Evolutionary conservation across 1,140 invertebrate genomes (phyloP), one percentile per base, ranked within the genome.

Genomic region (Manduca sexta): DNA sequence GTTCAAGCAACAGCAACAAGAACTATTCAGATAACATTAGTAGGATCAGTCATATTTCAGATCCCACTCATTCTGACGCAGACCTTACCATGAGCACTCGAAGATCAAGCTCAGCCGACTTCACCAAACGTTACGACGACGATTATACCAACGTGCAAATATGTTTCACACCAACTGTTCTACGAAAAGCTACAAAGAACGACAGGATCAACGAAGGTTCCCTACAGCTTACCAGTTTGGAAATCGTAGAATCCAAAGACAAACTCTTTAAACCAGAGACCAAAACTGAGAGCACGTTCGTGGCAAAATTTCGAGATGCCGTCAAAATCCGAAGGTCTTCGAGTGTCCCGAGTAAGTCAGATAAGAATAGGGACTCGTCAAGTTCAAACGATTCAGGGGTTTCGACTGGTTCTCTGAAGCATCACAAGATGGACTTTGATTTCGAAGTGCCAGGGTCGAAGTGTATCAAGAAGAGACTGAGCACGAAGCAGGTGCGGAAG

Each of bases 311-410:
- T 34, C 84, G 86, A 35, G 87, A 89, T 13, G 84, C 87, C 4
- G 91, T 93, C 0, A 91, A 91, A 64, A 91, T 93, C 13, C 86
- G 93, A 31, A 81, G 94, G 48, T 94, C 93, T 0, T 94, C 93
- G 1, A 93, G 92, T 46, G 93, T 94, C 8, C 93, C 93, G 10
- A 93, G 92, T 46, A 93, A 93, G 77, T 87, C 91, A 14, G 89
- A 89, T 30, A 91, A 92, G 38, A 94, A 95, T 62, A 84, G 93
- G 13, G 93, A 94, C 61, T 94, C 93, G 0, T 93, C 93, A 1
- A 94, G 93, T 70, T 94, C 93, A 7, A 94, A 94, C 62, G 94
- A 95, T 77, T 94, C 93, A 0, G 94, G 93, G 1, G 93, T 95
- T 0, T 93, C 92, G 0, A 92, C 90, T 0, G 91, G 91, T 1